Percentiles rank a stretch among this genome's conserved stretches.
These are phyloP conservation scores for Diphyllodes magnificus DNA, from an alignment of 2,113 vertebrate genomes.

Conservation along the genomic window DNA sequence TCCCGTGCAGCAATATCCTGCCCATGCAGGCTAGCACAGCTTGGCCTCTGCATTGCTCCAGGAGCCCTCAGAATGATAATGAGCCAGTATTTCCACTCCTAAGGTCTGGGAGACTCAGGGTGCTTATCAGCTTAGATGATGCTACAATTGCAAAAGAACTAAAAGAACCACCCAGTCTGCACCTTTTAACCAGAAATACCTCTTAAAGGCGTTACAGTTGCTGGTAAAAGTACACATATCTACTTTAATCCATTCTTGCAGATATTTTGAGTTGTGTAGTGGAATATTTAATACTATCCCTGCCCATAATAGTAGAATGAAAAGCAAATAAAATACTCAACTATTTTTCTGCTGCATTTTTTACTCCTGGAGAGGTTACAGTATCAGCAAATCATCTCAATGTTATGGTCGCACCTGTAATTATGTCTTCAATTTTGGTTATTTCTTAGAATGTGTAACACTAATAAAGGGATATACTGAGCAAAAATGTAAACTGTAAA, in stretches of 20 bases:
- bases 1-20: neutral
- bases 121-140: neutral
- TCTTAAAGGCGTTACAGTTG: neutral
- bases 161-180: neutral
- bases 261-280: neutral
- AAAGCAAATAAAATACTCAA: neutral
- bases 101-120: neutral
- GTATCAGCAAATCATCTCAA: neutral
- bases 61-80: conserved; percentile 11
- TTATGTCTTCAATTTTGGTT: conserved; percentile 6
- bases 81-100: neutral
- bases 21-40: neutral
- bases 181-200: neutral
- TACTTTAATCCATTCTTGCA: neutral
- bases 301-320: neutral
- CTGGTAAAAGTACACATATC: neutral
- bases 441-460: neutral
- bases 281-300: neutral
- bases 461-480: neutral
- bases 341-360: neutral
- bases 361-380: neutral
- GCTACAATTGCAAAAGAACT: neutral
- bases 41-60: conserved; percentile 19
- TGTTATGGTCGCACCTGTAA: neutral
- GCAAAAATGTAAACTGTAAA: neutral